Evolutionary conservation across 2,113 vertebrate genomes (phyloP), one percentile per base, ranked within the genome.

Genomic region (Guaruba guarouba): DNA sequence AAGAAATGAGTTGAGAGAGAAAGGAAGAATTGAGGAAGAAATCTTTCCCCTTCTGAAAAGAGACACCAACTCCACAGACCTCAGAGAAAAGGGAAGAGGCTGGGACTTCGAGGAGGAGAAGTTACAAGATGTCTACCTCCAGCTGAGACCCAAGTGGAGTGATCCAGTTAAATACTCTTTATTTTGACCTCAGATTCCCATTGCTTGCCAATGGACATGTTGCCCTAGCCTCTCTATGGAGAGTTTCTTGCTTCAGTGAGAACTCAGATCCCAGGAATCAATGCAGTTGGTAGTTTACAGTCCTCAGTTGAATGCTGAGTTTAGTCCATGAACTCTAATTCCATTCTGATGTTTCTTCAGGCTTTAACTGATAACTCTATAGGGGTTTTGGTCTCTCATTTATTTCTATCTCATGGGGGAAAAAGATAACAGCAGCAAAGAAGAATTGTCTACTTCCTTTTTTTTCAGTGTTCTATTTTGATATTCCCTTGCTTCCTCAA

Each of bases 401-500:
- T 85, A 3, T 49, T 80, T 62, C 23, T 94, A 11, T n/a, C 31
- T 29, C 44, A 59, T 1, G 6, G 29, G 9, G 15, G n/a, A 20
- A 62, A 77, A 79, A 80, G 5, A n/a, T 44, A 62, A 41, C 28
- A 59, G 7, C 17, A 31, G 11, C 43, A 61, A 86, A 46, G 16
- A 52, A 93, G 85, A 75, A 39, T 29, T 5, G 19, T 18, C 71
- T 67, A 24, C 13, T 68, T 74, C 27, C 15, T 69, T 63, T 39
- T 31, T 49, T 51, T 69, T 28, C 49, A 61, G 8, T n/a, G 41
- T 28, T 76, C n/a, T 27, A 3, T 79, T 86, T 69, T 66, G n/a
- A 37, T 92, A 81, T 64, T 95, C 37, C 11, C 20, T 93, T 18
- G 3, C 67, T 88, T 86, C 88, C 79, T 90, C 64, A 61, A 86